phyloP scores from a whole-genome alignment of 2,797 vertebrate genomes.

The Eutrigla gurnardus region DNA sequence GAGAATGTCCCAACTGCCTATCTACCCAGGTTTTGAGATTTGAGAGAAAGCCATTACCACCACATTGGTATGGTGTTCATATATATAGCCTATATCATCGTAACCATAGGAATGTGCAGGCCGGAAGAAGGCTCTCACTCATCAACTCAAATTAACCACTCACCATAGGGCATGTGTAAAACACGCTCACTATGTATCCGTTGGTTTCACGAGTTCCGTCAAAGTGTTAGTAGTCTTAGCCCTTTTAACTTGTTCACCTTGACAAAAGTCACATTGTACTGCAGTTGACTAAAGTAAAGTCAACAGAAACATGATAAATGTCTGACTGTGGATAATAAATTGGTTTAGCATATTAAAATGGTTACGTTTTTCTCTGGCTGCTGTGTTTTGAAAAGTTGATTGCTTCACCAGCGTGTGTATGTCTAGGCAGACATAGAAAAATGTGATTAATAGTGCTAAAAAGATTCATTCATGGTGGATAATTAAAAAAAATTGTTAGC shows the following conservation, averaged over 20 bases:
- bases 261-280: conserved; percentile 59
- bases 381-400: conserved; percentile 6
- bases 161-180: conserved; percentile 27
- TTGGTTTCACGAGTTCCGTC: conserved; percentile 49
- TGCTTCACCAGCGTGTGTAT: conserved; percentile 30
- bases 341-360: conserved; percentile 27
- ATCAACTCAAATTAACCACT: conserved; percentile 24
- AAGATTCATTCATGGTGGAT: conserved; percentile 64
- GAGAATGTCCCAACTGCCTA: conserved; percentile 53
- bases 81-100: conserved; percentile 39
- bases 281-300: conserved; percentile 37
- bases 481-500: conserved; percentile 2
- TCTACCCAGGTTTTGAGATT: conserved; percentile 33
- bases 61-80: conserved; percentile 12
- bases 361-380: conserved; percentile 20
- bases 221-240: conserved; percentile 52
- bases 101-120: conserved; percentile 56
- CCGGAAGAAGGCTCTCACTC: conserved; percentile 31
- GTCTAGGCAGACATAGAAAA: conserved; percentile 22
- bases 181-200: conserved; percentile 28
- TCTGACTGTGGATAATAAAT: conserved; percentile 25
- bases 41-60: conserved; percentile 41
- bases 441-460: conserved; percentile 91
- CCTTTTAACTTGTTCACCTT: conserved; percentile 29
- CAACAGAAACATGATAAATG: conserved; percentile 30